Base-by-base conservation (phyloP, 2,797 vertebrate species). In the Lacerta bilineata region DNA sequence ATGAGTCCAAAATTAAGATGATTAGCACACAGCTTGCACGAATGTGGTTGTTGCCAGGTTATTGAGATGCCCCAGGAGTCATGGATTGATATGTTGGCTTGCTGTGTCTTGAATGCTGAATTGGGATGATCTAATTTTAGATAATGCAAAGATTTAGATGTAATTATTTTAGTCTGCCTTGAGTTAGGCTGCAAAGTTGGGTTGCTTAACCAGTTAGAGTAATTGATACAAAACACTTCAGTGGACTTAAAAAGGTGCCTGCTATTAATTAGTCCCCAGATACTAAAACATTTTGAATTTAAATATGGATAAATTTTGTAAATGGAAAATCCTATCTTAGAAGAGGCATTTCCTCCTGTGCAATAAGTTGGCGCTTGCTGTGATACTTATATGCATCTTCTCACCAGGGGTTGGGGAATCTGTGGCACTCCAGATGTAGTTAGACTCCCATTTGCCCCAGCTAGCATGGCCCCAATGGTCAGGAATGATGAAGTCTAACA, bases 1-100 rank as follows among this genome's bases (percentile, higher is more conserved):
- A 84, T 64, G 68, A 89, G 55, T 50, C 50, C 68, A 17, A 80
- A 74, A 80, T 85, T 64, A 80, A 89, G 77, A 85, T 89, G 74
- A 80, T 66, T 74, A 74, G 23, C 41, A 80, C 64, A 66, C 41
- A 66, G 77, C 39, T 80, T 89, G 76, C 43, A 85, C 25, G 25
- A 80, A 89, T 36, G 23, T 66, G 61, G 59, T 68, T 80, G 41
- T 80, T 85, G 55, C 75, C 69, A 55, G 69, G 59, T 66, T 75
- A 85, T 64, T 85, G 83, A 85, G 77, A 66, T 81, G 69, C 25
- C 83, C 83, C 88, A 50, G 13, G 84, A 80, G 71, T 23, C 36
- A 80, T 66, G 39, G 25, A 50, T 66, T 81, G 23, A 74, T 80
- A 76, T 46, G 50, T 43, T 43, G 29, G 39, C 66, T 41, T 74